phyloP scores from a whole-genome alignment of 2,113 vertebrate genomes.

The Stigmatopora argus region DNA sequence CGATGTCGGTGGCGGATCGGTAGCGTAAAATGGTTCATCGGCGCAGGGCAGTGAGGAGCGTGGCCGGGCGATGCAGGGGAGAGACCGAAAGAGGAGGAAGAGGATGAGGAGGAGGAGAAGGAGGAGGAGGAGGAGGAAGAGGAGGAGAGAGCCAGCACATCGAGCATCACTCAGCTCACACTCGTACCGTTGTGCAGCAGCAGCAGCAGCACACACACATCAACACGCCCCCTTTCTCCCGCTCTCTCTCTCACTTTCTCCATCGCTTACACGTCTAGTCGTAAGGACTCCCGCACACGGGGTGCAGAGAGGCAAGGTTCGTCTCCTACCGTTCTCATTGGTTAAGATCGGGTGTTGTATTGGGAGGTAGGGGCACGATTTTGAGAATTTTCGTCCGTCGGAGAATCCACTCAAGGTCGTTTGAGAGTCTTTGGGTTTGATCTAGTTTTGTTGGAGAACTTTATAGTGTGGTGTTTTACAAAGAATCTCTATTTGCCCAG shows the following conservation, averaged over 20 bases:
- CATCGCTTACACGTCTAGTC: slow-evolving; percentile 36
- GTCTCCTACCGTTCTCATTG: slow-evolving; percentile 52
- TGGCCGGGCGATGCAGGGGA: slow-evolving; percentile 58
- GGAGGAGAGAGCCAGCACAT: slow-evolving; percentile 47
- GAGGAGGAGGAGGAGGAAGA: slow-evolving; percentile 22
- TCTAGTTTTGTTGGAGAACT: slow-evolving; percentile 28
- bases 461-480: too few relatives aligned
- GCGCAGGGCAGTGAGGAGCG: slow-evolving; percentile 69
- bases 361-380: slow-evolving; percentile 64
- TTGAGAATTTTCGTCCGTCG: slow-evolving; percentile 43
- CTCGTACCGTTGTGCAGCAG: slow-evolving; percentile 67
- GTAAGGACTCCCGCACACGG: slow-evolving; percentile 47
- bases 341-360: slow-evolving; percentile 38
- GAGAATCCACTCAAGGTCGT: slow-evolving; percentile 58
- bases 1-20: slow-evolving; percentile 52
- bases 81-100: slow-evolving; percentile 40
- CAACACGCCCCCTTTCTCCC: slow-evolving; percentile 63
- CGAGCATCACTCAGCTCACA: slow-evolving; percentile 72
- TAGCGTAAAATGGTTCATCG: slow-evolving; percentile 73
- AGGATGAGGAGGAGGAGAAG: neutral
- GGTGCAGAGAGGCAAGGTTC: slow-evolving; percentile 59
- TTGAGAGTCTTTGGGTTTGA: slow-evolving; percentile 45
- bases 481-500: too few relatives aligned
- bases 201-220: slow-evolving; percentile 54
- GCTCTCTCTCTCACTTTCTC: slow-evolving; percentile 27